A percentile compares a stretch with the other conserved stretches of the same genome.
Conservation (phyloP, 2,888 invertebrate species). For the Torymus tubicola region DNA sequence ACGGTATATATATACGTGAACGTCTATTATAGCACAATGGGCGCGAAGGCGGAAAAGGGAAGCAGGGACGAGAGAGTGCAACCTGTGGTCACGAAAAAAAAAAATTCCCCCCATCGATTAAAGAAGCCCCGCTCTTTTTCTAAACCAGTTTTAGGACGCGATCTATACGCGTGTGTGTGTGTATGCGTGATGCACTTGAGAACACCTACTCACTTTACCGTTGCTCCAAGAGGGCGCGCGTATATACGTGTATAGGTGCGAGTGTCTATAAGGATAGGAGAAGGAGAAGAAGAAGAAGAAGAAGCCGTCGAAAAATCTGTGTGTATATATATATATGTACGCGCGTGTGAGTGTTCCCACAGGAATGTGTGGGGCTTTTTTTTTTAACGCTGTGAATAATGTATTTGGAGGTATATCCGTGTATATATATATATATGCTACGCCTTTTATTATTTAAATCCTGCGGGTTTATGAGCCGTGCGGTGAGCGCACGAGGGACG, state of each 20-base stretch:
- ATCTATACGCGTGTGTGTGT: constrained; percentile 49
- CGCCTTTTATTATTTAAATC: no score
- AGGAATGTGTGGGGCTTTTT: constrained; percentile 33
- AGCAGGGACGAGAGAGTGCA: constrained; percentile 9
- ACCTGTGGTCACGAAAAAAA: constrained; percentile 29
- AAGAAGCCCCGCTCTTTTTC: constrained; percentile 52
- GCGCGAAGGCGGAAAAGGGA: constrained; percentile 19
- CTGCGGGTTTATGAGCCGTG: no score
- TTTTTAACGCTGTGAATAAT: constrained; percentile 14
- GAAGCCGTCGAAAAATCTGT: constrained; percentile 33
- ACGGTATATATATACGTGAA: no score
- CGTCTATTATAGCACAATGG: not conserved
- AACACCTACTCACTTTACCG: constrained; percentile 75
- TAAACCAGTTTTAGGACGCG: constrained; percentile 74
- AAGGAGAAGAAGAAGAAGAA: no score
- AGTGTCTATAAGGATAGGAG: no score
- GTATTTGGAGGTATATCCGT: not conserved
- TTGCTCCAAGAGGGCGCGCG: constrained; percentile 61
- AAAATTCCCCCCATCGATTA: constrained; percentile 41
- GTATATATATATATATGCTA: no score
- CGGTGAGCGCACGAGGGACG: no score
- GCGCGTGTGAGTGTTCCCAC: constrained; percentile 24
- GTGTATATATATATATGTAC: not conserved
- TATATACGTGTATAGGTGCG: no score
- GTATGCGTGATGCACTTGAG: not conserved